Conservation (phyloP, 2,797 vertebrate genomes). For the Lepus townsendii region DNA sequence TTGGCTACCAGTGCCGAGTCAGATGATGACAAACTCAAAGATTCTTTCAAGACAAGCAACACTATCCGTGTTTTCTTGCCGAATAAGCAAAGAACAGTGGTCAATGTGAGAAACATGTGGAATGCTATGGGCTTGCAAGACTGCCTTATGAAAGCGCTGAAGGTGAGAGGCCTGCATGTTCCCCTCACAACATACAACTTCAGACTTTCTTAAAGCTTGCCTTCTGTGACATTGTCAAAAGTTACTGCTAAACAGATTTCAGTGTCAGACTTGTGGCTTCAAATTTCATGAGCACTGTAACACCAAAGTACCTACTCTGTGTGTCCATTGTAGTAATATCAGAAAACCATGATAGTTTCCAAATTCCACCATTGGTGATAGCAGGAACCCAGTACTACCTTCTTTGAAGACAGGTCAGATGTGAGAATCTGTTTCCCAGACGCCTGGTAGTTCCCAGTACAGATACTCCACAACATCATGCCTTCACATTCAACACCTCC, state of each 20-base stretch:
- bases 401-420: slow-evolving; percentile 94
- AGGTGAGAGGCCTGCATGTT: slow-evolving; percentile 88
- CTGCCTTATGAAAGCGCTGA: too few species aligned
- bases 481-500: slow-evolving; percentile 94
- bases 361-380: slow-evolving; percentile 92
- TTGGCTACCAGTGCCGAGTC: slow-evolving; percentile 96
- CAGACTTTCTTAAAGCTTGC: slow-evolving; percentile 98
- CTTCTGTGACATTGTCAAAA: slow-evolving; percentile 99
- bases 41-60: slow-evolving; percentile 94
- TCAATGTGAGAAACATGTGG: slow-evolving; percentile 85
- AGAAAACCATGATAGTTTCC: slow-evolving; percentile 96
- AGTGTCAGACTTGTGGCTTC: slow-evolving; percentile 99
- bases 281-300: slow-evolving; percentile 99
- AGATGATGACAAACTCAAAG: slow-evolving; percentile 96
- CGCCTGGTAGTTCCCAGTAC: slow-evolving; percentile 95
- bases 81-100: slow-evolving; percentile 99
- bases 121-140: background rate
- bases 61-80: slow-evolving; percentile 98
- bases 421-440: slow-evolving; percentile 95
- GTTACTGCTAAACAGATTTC: slow-evolving; percentile 98
- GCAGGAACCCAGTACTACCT: slow-evolving; percentile 93
- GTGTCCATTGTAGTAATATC: slow-evolving; percentile 99
- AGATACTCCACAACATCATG: slow-evolving; percentile 96
- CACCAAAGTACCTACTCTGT: slow-evolving; percentile 99
- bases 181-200: slow-evolving; percentile 99